Conservation (phyloP, 2,797 vertebrate species). For the Melanotaenia pygmaea region DNA sequence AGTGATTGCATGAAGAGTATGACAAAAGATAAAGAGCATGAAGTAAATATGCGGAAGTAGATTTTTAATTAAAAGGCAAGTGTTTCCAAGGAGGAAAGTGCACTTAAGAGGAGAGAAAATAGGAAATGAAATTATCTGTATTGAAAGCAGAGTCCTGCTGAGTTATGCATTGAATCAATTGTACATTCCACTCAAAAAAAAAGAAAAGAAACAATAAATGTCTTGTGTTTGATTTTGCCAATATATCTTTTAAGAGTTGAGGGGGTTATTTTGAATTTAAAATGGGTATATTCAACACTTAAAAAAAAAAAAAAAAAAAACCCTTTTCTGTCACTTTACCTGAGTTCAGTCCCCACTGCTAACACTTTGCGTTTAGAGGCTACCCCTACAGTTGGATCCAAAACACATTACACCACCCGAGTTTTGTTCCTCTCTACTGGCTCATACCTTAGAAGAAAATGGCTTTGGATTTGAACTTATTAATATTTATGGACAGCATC, state of each 20-base stretch:
- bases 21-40: constrained; percentile 32
- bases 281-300: neutral
- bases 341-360: neutral
- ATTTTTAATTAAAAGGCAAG: constrained; percentile 15
- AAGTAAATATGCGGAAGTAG: constrained; percentile 25
- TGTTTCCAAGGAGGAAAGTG: constrained; percentile 19
- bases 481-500: neutral
- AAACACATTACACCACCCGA: neutral
- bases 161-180: neutral
- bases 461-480: no score
- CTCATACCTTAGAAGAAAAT: neutral
- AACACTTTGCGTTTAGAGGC: neutral
- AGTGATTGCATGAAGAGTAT: constrained; percentile 37
- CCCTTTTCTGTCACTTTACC: neutral
- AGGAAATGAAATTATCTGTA: neutral
- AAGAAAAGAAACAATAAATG: no score
- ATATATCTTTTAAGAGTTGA: neutral
- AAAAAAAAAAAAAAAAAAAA: neutral
- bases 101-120: neutral
- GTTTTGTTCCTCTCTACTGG: neutral
- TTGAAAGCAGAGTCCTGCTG: neutral
- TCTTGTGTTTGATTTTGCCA: no score
- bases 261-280: neutral
- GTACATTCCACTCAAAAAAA: no score
- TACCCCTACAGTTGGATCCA: neutral